Conservation (phyloP, 2,888 invertebrate species). For the Seladonia tumulorum region DNA sequence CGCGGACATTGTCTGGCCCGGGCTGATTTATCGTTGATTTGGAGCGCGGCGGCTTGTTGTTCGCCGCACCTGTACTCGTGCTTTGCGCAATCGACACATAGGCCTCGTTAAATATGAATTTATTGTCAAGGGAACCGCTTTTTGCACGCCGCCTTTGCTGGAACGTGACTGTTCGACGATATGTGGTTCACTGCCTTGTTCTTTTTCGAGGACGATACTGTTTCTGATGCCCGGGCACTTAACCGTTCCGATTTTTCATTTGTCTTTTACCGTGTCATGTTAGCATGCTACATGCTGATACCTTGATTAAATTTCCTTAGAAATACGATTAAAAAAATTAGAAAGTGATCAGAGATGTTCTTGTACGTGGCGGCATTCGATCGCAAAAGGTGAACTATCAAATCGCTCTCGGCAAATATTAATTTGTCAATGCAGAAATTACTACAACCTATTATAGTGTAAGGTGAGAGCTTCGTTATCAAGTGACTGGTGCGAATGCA, state of each 20-base stretch:
- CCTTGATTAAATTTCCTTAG: too few species aligned
- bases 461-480: too few species aligned
- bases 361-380: too few species aligned
- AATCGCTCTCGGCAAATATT: too few species aligned
- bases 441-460: too few species aligned
- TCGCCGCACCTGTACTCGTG: background rate
- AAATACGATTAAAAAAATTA: too few species aligned
- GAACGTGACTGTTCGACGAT: background rate
- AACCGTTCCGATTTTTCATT: background rate
- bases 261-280: background rate
- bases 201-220: background rate
- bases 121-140: background rate
- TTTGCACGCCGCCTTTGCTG: background rate
- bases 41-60: background rate
- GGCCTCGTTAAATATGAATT: slow-evolving; percentile 30
- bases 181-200: too few species aligned
- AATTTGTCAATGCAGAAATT: too few species aligned
- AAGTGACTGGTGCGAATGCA: too few species aligned
- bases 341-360: too few species aligned
- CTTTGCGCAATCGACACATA: slow-evolving; percentile 8
- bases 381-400: too few species aligned
- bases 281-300: background rate
- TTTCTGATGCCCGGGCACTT: background rate
- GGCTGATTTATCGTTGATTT: slow-evolving; percentile 43
- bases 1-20: slow-evolving; percentile 24